These are phyloP conservation scores for Coracias cyanogaster DNA, from an alignment of 2,797 vertebrate species.

Conservation along the genomic window DNA sequence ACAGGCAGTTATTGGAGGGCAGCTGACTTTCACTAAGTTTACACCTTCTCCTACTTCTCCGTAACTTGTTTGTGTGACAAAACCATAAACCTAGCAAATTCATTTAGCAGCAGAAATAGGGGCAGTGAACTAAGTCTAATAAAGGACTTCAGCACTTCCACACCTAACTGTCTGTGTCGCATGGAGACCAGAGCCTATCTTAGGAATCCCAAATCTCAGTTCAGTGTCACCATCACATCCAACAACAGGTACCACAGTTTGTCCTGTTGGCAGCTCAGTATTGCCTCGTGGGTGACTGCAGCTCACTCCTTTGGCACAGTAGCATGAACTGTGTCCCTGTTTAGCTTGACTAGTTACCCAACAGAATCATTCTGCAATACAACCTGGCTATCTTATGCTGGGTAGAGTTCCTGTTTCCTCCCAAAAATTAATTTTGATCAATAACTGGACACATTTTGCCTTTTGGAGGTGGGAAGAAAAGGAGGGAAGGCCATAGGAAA, in stretches of 20 bases:
- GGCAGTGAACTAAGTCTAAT: background rate
- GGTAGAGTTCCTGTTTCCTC: background rate
- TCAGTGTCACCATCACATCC: background rate
- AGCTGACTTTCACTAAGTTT: background rate
- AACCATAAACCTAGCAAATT: background rate
- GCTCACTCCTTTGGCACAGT: background rate
- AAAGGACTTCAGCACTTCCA: background rate
- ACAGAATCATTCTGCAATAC: background rate
- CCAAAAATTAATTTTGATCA: background rate
- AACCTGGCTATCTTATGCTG: background rate
- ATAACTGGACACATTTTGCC: background rate
- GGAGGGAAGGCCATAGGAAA: background rate
- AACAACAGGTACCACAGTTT: fast-evolving
- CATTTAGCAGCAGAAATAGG: background rate
- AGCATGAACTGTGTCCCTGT: background rate
- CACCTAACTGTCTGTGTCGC: background rate
- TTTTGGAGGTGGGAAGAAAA: background rate
- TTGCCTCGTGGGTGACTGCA: background rate
- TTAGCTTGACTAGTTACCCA: background rate
- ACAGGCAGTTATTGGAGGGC: background rate
- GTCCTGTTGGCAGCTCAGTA: background rate
- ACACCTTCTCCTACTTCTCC: background rate
- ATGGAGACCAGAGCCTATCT: background rate
- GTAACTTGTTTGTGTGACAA: background rate
- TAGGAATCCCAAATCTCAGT: background rate